Percentiles rank a stretch among this genome's conserved stretches.
These are phyloP conservation scores for Mus minutoides DNA, from an alignment of 2,797 vertebrate genomes.

Conservation along the genomic window DNA sequence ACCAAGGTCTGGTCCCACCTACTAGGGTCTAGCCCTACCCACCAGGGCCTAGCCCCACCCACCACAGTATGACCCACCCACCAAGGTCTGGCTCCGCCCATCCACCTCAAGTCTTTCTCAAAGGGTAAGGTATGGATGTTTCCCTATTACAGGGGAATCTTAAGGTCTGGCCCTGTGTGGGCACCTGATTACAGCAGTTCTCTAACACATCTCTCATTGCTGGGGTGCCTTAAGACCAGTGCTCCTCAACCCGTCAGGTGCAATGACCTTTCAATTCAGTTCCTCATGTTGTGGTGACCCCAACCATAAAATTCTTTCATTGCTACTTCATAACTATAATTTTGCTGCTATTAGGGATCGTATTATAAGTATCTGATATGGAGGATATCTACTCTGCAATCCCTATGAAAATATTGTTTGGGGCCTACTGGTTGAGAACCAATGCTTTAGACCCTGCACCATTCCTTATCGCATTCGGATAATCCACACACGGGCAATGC, in stretches of 20 bases:
- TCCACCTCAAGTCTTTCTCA: neutral
- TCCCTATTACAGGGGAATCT: neutral
- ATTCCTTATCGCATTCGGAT: neutral
- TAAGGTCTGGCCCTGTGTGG: neutral
- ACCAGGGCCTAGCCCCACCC: too few relatives aligned
- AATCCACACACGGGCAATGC: neutral
- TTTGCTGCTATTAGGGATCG: neutral
- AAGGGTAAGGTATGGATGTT: neutral
- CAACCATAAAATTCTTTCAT: neutral
- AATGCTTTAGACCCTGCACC: neutral
- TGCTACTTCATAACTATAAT: neutral
- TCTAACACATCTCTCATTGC: neutral
- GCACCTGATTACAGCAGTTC: neutral
- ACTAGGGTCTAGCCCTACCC: too few relatives aligned
- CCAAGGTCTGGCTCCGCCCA: too few relatives aligned
- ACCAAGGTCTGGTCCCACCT: too few relatives aligned
- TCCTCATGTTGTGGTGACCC: neutral
- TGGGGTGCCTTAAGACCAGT: neutral
- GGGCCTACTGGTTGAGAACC: neutral
- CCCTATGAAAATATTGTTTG: neutral
- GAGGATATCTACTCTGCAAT: neutral
- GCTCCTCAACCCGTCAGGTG: neutral
- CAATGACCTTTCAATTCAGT: neutral
- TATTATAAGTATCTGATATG: neutral
- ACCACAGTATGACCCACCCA: too few relatives aligned